Evolutionary conservation across 2,797 vertebrate genomes (phyloP).

Genomic region (Mus caroli): DNA sequence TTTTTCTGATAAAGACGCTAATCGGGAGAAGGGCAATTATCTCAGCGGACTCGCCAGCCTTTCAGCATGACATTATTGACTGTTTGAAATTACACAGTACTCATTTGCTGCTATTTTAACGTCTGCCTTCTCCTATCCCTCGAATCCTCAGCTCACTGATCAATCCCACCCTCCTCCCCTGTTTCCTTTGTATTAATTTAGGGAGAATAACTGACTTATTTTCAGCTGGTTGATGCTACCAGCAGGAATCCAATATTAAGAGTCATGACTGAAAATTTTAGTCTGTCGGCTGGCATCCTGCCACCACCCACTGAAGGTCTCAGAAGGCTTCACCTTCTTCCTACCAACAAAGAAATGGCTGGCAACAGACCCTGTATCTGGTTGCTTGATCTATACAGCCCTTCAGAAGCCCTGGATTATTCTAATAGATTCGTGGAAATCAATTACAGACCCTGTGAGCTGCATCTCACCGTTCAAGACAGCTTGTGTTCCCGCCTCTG

Average conservation of each 20-base stretch:
- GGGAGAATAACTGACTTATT: slow-evolving; percentile 66
- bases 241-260: neutral
- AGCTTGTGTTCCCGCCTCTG: too few relatives aligned
- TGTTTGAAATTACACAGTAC: slow-evolving; percentile 71
- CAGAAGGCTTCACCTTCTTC: slow-evolving; percentile 55
- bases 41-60: slow-evolving; percentile 66
- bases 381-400: neutral
- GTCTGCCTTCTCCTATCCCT: slow-evolving; percentile 42
- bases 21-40: slow-evolving; percentile 77
- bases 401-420: neutral
- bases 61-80: slow-evolving; percentile 69
- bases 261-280: slow-evolving; percentile 23
- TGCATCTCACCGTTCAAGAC: neutral
- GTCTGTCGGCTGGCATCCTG: slow-evolving; percentile 7
- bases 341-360: slow-evolving; percentile 30
- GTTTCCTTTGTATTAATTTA: slow-evolving; percentile 66
- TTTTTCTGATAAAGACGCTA: slow-evolving; percentile 73
- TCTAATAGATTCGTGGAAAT: neutral
- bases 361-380: neutral
- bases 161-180: neutral
- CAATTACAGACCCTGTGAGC: neutral
- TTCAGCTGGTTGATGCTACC: slow-evolving; percentile 25
- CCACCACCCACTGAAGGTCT: slow-evolving; percentile 52
- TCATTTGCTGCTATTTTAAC: slow-evolving; percentile 80
- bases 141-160: neutral